Evolutionary conservation across 2,888 invertebrate genomes (phyloP), one percentile per base, ranked within the genome.

Genomic region (Scelioninae gen. 2): DNA sequence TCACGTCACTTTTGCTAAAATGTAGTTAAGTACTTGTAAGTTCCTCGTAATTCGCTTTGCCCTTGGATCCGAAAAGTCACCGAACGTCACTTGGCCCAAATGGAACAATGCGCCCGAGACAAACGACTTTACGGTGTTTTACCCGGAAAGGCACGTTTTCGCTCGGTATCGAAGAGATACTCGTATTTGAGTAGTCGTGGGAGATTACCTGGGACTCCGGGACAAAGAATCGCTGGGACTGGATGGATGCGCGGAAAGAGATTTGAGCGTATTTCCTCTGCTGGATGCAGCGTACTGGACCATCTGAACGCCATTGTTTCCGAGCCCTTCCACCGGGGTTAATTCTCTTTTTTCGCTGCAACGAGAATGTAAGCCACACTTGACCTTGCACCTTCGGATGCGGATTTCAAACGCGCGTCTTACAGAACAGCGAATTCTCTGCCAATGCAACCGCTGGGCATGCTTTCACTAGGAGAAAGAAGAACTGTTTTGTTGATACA

Each of bases 261-360:
- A 90, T 73, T 90, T 88, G 10, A 91, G 82, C 5, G 90, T 90
- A 41, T 68, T 72, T 50, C 90, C 89, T 16, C 90, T 88, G 5
- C 90, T 90, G 68, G 89, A 88, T 10, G 88, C 88, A 11, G 90
- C 89, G 79, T 90, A 91, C 80, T 91, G 91, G 2, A 90, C 90
- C 88, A 90, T 90, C 85, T 91, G 90, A 25, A 90, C 89, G 9
- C 88, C 88, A 67, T 83, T 85, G 65, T 81, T 84, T 57, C 80
- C 78, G n/a, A 81, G 63, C 41, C 81, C 82, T 76, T 85, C 84
- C 41, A 81, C 78, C 0, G 90, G 85, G 25, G 86, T 83, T 35
- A 84, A 80, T 77, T 88, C 86, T 11, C 86, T 81, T 76, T 86
- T 87, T 60, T 83, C 78, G 22, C 81, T 81, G 74, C 19, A 73